Evolutionary conservation across 1,140 invertebrate species (phyloP), one percentile per base, ranked within the genome.

Genomic region (Drosophila tani): DNA sequence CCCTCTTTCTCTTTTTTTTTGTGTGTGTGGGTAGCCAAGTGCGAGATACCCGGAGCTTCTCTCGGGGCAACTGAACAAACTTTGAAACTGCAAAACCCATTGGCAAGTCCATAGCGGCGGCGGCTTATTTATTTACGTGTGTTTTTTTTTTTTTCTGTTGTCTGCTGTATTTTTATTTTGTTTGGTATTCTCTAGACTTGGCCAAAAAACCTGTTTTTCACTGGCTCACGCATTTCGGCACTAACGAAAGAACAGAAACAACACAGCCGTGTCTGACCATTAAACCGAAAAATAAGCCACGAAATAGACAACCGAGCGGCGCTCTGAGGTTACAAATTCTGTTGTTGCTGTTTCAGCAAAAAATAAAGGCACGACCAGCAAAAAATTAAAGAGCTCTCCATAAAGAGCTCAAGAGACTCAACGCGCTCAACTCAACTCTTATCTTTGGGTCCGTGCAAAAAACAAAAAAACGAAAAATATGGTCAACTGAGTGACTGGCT

Each of bases 321-420:
- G 50, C 45, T 82, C 81, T 79, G 75, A 82, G 83, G 83, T 85
- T 85, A 87, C 68, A 74, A 87, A 79, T 75, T 84, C 64, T 83
- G 73, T 66, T 59, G 67, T 74, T 80, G 69, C 79, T 64, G 74
- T 53, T 56, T 62, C 66, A 65, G 71, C 66, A 63, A 67, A 65
- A 65, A 71, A 41, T 40, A 56, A 65, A 66, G 58, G 56, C 63
- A 60, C 32, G 27, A 45, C 15, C 41, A 49, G 47, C 64, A 40
- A 24, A 58, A 58, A 58, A 35, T 35, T 58, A 58, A 71, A 73
- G 69, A 73, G 66, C 69, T 73, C 66, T 73, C 69, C 67, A 70
- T 55, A 70, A 70, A 69, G 40, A 69, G 49, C 67, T 69, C 65
- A 70, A 69, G 69, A 68, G 63, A 32, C 29, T 49, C 47, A 17